Percentiles rank a stretch among this genome's conserved stretches.
Evolutionary conservation across 2,113 vertebrate species (phyloP).

Genomic region (Rutilus rutilus): DNA sequence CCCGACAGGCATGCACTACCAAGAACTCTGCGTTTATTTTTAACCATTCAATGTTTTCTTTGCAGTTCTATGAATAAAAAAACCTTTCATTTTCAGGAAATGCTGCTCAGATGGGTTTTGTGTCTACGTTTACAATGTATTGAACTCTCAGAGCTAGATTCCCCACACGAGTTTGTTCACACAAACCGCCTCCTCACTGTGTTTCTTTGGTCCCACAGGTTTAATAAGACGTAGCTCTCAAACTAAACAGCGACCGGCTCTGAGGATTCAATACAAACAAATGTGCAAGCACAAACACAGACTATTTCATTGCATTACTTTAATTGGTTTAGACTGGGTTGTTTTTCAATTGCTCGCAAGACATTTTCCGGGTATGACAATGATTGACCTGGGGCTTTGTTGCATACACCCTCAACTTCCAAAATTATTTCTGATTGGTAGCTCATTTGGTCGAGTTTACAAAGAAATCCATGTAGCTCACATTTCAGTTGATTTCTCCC

Average conservation of each 20-base stretch:
- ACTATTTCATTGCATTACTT: slow-evolving; percentile 18
- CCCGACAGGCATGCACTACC: slow-evolving; percentile 35
- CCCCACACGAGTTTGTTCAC: not conserved
- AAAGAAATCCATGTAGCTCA: slow-evolving; percentile 12
- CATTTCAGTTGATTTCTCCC: slow-evolving; percentile 5
- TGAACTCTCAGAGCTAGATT: slow-evolving; percentile 35
- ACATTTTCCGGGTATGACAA: slow-evolving; percentile 22
- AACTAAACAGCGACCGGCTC: slow-evolving; percentile 17
- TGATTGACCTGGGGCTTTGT: slow-evolving; percentile 30
- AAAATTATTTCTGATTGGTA: not conserved
- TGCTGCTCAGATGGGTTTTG: slow-evolving; percentile 31
- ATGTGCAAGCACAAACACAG: slow-evolving; percentile 3
- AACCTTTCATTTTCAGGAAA: slow-evolving; percentile 46
- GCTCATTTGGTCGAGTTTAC: not conserved
- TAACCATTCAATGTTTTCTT: slow-evolving; percentile 53
- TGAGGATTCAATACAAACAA: slow-evolving; percentile 36
- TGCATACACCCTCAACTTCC: not conserved
- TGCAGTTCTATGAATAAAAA: slow-evolving; percentile 43
- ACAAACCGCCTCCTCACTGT: slow-evolving; percentile 4
- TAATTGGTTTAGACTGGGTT: slow-evolving; percentile 15
- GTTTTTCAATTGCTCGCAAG: slow-evolving; percentile 26
- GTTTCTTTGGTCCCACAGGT: slow-evolving; percentile 45
- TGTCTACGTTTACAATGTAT: slow-evolving; percentile 27
- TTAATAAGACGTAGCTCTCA: slow-evolving; percentile 25
- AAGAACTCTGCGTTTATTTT: slow-evolving; percentile 34